Conservation (phyloP, 2,797 vertebrate species). For the Urocyon cinereoargenteus region DNA sequence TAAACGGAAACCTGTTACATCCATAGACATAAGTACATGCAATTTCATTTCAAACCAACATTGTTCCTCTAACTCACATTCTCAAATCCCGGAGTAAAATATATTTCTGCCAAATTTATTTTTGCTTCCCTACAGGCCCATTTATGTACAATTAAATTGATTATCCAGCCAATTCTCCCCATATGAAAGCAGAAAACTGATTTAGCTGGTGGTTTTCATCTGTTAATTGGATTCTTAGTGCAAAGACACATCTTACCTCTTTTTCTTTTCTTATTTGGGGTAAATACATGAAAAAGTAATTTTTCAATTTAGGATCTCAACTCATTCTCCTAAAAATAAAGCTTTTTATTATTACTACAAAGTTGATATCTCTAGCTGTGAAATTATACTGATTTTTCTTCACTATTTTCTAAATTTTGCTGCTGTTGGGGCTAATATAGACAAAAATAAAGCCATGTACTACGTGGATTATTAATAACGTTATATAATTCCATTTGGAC, state of each 20-base stretch:
- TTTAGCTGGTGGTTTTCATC: conserved; percentile 30
- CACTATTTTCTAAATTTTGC: background rate
- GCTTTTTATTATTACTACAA: background rate
- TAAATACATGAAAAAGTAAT: conserved; percentile 2
- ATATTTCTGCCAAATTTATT: conserved; percentile 51
- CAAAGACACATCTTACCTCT: background rate
- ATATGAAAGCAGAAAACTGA: conserved; percentile 37
- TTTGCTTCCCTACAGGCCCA: conserved; percentile 11
- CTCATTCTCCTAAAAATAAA: conserved; percentile 34
- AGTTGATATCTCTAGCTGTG: background rate
- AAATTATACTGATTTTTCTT: background rate
- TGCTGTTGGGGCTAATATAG: background rate
- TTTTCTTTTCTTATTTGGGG: conserved; percentile 26
- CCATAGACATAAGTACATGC: background rate
- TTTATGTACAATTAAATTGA: conserved; percentile 41
- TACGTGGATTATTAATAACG: background rate
- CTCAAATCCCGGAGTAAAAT: background rate
- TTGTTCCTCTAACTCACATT: background rate
- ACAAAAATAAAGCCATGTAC: background rate
- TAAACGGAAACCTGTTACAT: background rate
- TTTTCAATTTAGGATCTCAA: conserved; percentile 21
- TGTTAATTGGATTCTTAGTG: conserved; percentile 38
- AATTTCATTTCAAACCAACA: conserved; percentile 3
- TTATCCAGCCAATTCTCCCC: background rate
- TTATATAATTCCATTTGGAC: background rate